phyloP scores from a whole-genome alignment of 2,888 invertebrate genomes.

The Junonia oenone region DNA sequence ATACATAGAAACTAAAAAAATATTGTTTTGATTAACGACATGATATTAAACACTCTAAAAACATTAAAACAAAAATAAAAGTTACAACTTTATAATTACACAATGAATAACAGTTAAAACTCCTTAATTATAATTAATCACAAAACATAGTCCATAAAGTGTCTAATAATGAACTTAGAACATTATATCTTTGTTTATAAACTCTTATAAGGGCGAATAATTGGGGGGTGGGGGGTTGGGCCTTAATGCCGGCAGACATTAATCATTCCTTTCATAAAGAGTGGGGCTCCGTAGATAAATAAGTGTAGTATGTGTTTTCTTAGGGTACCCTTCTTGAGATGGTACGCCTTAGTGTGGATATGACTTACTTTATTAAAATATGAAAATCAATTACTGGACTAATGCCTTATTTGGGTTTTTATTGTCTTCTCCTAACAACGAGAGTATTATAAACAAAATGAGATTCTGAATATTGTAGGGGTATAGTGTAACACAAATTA shows the following conservation, averaged over 20 bases:
- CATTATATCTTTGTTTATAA: conserved; percentile 49
- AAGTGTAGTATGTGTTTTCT: conserved; percentile 80
- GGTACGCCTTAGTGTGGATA: conserved; percentile 43
- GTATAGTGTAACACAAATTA: too few species aligned
- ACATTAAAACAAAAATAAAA: too few species aligned
- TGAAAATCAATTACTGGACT: too few species aligned
- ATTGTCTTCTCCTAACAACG: too few species aligned
- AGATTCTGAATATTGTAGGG: too few species aligned
- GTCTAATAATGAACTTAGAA: conserved; percentile 13
- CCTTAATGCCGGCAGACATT: conserved; percentile 78
- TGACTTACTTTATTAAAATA: too few species aligned
- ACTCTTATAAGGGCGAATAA: conserved; percentile 78
- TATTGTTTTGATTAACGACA: too few species aligned
- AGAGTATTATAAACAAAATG: too few species aligned
- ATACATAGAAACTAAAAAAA: too few species aligned
- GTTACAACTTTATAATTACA: not conserved
- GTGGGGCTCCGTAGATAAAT: conserved; percentile 77
- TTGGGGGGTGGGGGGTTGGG: conserved; percentile 51
- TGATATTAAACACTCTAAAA: too few species aligned
- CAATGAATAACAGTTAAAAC: not conserved
- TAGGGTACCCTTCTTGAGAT: conserved; percentile 74
- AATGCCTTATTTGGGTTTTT: too few species aligned
- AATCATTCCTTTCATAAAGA: conserved; percentile 80
- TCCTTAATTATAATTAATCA: not conserved
- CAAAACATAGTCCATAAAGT: not conserved